These are phyloP conservation scores for Sesamia nonagrioides DNA, from an alignment of 1,140 invertebrate genomes.

Conservation along the genomic window DNA sequence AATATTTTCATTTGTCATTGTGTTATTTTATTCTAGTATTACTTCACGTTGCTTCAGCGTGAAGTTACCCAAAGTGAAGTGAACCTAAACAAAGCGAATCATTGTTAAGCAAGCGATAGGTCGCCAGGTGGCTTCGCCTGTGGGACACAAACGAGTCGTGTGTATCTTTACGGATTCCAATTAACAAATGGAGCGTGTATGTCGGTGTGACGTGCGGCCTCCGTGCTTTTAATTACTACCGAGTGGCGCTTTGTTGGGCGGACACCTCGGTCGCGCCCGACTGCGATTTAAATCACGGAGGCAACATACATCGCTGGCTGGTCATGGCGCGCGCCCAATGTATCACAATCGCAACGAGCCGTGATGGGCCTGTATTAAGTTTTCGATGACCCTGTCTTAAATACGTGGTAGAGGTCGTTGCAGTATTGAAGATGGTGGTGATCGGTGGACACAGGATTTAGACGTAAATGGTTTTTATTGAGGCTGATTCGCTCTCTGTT, in stretches of 20 bases:
- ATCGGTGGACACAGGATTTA: slow-evolving; percentile 1
- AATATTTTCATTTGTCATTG: no score
- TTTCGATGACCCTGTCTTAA: slow-evolving; percentile 8
- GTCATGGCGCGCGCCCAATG: not conserved
- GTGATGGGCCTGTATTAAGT: not conserved
- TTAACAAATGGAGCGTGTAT: slow-evolving; percentile 55
- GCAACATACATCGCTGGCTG: slow-evolving; percentile 30
- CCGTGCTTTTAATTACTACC: slow-evolving; percentile 47
- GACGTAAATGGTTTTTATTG: slow-evolving; percentile 19
- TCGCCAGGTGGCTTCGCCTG: not conserved
- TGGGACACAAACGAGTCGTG: slow-evolving; percentile 32
- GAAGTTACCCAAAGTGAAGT: not conserved
- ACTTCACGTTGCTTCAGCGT: no score
- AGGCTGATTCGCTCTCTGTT: not conserved
- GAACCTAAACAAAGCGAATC: not conserved
- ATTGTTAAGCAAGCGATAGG: not conserved
- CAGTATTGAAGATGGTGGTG: slow-evolving; percentile 2
- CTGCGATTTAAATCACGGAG: slow-evolving; percentile 40
- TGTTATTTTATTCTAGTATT: no score
- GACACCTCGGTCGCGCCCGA: slow-evolving; percentile 33
- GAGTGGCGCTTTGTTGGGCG: slow-evolving; percentile 42
- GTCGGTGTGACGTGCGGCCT: slow-evolving; percentile 37
- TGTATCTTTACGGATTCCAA: slow-evolving; percentile 52
- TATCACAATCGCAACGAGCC: slow-evolving; percentile 2
- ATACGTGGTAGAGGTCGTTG: not conserved